Conservation (phyloP, 2,113 vertebrate species). For the Dissostichus mawsoni region DNA sequence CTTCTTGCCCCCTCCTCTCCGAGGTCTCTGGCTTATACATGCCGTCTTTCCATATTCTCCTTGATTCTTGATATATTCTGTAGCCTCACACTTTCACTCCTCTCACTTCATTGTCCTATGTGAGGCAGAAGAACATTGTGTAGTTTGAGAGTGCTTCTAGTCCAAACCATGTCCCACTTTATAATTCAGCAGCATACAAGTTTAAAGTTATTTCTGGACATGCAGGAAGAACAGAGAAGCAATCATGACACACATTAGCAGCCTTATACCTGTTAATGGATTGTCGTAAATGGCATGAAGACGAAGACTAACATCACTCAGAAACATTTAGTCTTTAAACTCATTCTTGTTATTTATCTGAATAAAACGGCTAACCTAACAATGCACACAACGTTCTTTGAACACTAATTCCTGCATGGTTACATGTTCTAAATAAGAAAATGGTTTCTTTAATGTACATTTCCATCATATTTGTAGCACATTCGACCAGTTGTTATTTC, state of each 20-base stretch:
- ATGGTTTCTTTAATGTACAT: not conserved
- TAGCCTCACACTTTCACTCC: slow-evolving; percentile 21
- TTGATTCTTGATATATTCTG: slow-evolving; percentile 52
- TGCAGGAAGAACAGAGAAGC: slow-evolving; percentile 42
- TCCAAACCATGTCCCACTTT: slow-evolving; percentile 55
- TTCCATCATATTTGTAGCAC: not conserved
- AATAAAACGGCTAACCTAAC: not conserved
- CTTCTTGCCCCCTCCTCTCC: slow-evolving; percentile 40
- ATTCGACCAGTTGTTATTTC: not conserved
- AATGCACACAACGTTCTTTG: not conserved
- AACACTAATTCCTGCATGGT: not conserved
- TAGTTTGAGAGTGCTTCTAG: slow-evolving; percentile 51
- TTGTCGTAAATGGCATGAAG: slow-evolving; percentile 42
- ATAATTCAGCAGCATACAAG: slow-evolving; percentile 68
- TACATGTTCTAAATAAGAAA: not conserved
- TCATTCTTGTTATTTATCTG: slow-evolving; percentile 2
- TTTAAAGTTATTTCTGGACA: slow-evolving; percentile 71
- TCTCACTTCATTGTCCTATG: slow-evolving; percentile 52
- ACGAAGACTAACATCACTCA: slow-evolving; percentile 31
- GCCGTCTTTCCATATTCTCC: slow-evolving; percentile 45
- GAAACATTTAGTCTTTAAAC: slow-evolving; percentile 37
- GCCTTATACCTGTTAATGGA: slow-evolving; percentile 55
- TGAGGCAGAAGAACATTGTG: slow-evolving; percentile 51
- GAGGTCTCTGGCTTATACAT: slow-evolving; percentile 52
- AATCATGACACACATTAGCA: slow-evolving; percentile 58